Evolutionary conservation across 2,797 vertebrate genomes (phyloP).

Genomic region (Carcharodon carcharias): DNA sequence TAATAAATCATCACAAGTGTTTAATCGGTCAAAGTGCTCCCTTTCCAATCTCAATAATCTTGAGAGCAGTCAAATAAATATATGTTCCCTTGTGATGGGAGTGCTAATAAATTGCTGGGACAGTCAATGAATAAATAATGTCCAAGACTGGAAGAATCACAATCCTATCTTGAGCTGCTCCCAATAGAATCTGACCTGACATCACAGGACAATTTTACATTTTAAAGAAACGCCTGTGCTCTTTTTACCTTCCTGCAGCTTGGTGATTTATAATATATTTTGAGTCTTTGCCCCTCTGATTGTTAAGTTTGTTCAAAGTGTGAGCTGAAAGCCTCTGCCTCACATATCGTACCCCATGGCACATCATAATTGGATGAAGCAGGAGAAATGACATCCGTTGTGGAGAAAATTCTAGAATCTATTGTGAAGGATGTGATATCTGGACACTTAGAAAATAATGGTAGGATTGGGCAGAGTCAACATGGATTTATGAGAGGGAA

Average conservation of each 20-base stretch:
- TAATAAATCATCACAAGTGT: neutral
- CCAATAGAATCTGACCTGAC: neutral
- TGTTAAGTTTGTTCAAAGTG: neutral
- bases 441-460: too few species aligned
- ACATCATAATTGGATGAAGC: neutral
- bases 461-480: too few species aligned
- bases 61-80: neutral
- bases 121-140: conserved; percentile 20
- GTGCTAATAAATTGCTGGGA: conserved; percentile 13
- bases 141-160: neutral
- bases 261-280: neutral
- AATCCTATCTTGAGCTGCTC: neutral
- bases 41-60: neutral
- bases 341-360: neutral
- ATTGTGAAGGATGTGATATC: too few species aligned
- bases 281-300: neutral
- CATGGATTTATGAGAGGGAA: too few species aligned
- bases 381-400: too few species aligned
- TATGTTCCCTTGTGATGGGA: neutral
- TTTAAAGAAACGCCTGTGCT: neutral
- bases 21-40: conserved; percentile 14
- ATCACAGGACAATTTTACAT: conserved; percentile 31
- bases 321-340: neutral
- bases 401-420: too few species aligned
- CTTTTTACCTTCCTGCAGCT: conserved; percentile 6